Evolutionary conservation across 1,140 invertebrate species (phyloP), one percentile per base, ranked within the genome.

Genomic region (Pseudomyrmex dendroicus): DNA sequence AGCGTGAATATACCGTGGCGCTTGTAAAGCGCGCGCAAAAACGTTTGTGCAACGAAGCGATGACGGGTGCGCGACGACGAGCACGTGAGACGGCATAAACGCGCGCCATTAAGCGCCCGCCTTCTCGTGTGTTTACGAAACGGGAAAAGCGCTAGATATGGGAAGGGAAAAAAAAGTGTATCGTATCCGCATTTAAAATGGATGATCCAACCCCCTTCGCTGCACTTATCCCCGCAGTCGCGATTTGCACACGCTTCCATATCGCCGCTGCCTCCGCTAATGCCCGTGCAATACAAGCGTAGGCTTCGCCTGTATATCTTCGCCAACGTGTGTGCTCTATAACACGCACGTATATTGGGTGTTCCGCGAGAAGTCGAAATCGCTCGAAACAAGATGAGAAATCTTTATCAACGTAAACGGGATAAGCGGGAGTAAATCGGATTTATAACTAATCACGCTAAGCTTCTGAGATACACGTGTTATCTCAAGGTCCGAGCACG

Each of bases 81-180:
- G 48, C 52, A 62, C 84, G 84, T 73, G 84, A 80, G 59, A 22
- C 57, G 73, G 84, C 80, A 87, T 84, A 84, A 87, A 87, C 56
- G 73, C 59, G 15, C 46, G 2, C 73, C 80, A 73, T 87, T 87
- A 87, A 73, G 48, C 35, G 35, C 25, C 46, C 35, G 25, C 12
- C 46, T 64, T 64, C 35, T 35, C 63, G 12, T 59, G 54, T 68
- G 73, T 85, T 83, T 76, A 20, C 25, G 20, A 56, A 77, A 83
- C 61, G 61, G 48, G 59, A 59, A 83, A 59, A 25, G 13, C 54
- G 70, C 20, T 44, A 57, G 22, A 67, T 10, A 44, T 5, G 35
- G 35, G 35, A 35, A 35, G 13, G 72, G 57, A 50, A 61, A 80
- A 25, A 68, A 78, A 70, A 70, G 73, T 61, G 44, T 77, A 84